A percentile compares a stretch with the other conserved stretches of the same genome.
These are phyloP conservation scores for Phataginus tricuspis DNA, from an alignment of 2,797 vertebrate species.

Conservation along the genomic window DNA sequence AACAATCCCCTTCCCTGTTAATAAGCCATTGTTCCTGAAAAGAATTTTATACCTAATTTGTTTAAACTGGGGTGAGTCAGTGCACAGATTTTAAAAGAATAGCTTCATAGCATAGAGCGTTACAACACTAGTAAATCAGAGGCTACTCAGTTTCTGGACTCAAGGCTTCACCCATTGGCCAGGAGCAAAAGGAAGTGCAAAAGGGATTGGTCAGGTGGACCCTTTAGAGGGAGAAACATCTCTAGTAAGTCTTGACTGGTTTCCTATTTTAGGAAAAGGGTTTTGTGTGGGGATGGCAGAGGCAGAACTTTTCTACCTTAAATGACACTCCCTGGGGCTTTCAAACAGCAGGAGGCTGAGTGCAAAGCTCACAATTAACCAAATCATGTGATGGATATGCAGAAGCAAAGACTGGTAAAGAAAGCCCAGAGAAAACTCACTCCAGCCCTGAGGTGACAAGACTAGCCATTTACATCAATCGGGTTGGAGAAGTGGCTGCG, in stretches of 20 bases:
- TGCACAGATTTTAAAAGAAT: conserved; percentile 72
- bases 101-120: conserved; percentile 65
- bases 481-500: background rate
- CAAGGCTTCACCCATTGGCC: background rate
- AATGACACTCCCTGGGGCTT: conserved; percentile 33
- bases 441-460: background rate
- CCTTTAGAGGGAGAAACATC: background rate
- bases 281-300: background rate
- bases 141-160: background rate
- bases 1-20: conserved; percentile 63
- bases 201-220: background rate
- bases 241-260: background rate
- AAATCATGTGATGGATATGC: conserved; percentile 16
- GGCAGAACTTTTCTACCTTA: background rate
- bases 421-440: background rate
- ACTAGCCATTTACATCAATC: background rate
- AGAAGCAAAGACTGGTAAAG: background rate
- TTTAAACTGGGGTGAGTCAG: conserved; percentile 69
- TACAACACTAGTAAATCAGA: background rate
- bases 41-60: conserved; percentile 70
- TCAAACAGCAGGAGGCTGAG: background rate
- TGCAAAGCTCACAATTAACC: conserved; percentile 28
- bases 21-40: conserved; percentile 60
- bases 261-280: background rate
- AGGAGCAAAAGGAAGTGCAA: background rate